Evolutionary conservation across 2,797 vertebrate species (phyloP).

Genomic region (Hippoglossus hippoglossus): DNA sequence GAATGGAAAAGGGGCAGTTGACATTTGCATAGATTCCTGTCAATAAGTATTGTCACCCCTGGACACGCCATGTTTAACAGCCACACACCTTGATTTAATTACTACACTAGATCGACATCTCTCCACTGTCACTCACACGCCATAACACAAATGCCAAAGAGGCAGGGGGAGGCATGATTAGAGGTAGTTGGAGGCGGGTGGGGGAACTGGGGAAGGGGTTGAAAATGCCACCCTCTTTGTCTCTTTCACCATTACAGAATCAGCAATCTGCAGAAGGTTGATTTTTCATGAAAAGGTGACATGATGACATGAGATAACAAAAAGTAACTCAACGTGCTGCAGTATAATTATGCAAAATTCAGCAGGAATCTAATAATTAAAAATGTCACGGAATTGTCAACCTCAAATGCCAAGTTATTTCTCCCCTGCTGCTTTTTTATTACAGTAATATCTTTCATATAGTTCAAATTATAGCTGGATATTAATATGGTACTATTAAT

Average conservation of each 20-base stretch:
- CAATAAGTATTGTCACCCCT: constrained; percentile 73
- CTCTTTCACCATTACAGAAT: constrained; percentile 40
- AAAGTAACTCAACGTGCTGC: constrained; percentile 7
- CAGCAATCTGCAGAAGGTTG: background rate
- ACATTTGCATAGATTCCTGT: constrained; percentile 78
- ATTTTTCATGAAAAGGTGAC: constrained; percentile 47
- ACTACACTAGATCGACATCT: constrained; percentile 67
- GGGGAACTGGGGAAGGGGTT: background rate
- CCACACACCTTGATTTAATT: constrained; percentile 77
- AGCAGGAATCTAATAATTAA: constrained; percentile 39
- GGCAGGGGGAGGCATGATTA: constrained; percentile 39
- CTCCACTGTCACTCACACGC: constrained; percentile 69
- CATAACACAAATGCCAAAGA: constrained; percentile 66
- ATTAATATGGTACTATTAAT: constrained; percentile 10
- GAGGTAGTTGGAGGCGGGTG: background rate
- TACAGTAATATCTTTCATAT: constrained; percentile 5
- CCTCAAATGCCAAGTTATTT: constrained; percentile 28
- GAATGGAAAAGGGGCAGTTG: constrained; percentile 69
- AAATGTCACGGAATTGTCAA: constrained; percentile 45
- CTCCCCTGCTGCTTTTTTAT: constrained; percentile 10
- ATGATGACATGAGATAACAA: constrained; percentile 33
- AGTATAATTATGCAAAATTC: constrained; percentile 38
- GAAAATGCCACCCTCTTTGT: constrained; percentile 64
- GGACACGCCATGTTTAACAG: constrained; percentile 73
- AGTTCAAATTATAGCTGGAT: constrained; percentile 17